Percentiles rank a stretch among this genome's conserved stretches.
These are phyloP conservation scores for Halocynthia roretzi DNA, from an alignment of 23 tunicate species.

Conservation along the genomic window DNA sequence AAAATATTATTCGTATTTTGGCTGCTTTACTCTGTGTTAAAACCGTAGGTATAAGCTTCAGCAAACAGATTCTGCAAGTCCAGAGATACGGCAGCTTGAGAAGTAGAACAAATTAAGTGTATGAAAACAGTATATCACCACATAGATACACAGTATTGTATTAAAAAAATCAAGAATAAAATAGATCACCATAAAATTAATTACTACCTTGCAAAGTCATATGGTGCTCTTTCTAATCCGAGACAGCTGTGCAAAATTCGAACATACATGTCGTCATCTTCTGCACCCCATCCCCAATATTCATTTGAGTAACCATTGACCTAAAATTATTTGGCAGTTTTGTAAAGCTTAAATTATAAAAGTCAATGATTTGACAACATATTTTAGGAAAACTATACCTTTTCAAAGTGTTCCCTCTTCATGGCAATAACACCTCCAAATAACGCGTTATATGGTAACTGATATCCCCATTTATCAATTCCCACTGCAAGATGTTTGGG, in stretches of 20 bases:
- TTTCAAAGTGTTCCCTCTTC: slow-evolving; percentile 48
- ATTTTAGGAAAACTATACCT: slow-evolving; percentile 14
- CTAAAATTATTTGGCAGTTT: background rate
- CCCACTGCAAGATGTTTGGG: slow-evolving; percentile 78
- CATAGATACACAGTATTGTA: too few species aligned
- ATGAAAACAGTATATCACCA: too few species aligned
- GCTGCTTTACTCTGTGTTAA: too few species aligned
- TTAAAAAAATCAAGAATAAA: background rate
- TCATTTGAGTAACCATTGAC: slow-evolving; percentile 88
- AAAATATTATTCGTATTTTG: too few species aligned
- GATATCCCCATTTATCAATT: slow-evolving; percentile 77
- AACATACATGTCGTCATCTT: slow-evolving; percentile 90
- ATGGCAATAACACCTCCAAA: slow-evolving; percentile 83
- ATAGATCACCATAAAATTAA: background rate
- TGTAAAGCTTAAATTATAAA: background rate
- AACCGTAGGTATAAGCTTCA: too few species aligned
- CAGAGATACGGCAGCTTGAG: too few species aligned
- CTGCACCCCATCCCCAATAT: slow-evolving; percentile 97
- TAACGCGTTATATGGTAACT: slow-evolving; percentile 67
- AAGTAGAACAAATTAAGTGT: too few species aligned
- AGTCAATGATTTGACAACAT: too few species aligned
- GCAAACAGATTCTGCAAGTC: too few species aligned
- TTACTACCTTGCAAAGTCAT: slow-evolving; percentile 57
- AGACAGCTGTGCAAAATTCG: slow-evolving; percentile 77
- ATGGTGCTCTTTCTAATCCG: slow-evolving; percentile 57